Evolutionary conservation across 1,140 invertebrate species (phyloP).

Genomic region (Drosophila takahashii): DNA sequence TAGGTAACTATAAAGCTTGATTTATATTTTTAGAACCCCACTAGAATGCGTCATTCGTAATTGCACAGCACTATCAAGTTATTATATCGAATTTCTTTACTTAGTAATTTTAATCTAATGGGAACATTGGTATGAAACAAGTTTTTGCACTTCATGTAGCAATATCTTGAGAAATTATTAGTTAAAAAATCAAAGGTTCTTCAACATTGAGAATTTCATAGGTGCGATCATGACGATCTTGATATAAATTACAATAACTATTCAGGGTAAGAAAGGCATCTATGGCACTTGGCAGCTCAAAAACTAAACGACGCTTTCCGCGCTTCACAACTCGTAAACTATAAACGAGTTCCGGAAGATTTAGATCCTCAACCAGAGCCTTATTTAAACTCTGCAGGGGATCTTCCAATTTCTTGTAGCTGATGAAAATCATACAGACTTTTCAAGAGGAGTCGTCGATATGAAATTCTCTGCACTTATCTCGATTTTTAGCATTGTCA

Average conservation of each 20-base stretch:
- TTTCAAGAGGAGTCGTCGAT: background rate
- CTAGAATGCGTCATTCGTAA: no score
- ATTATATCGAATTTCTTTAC: no score
- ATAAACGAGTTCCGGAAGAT: constrained; percentile 12
- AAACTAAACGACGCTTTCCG: constrained; percentile 6
- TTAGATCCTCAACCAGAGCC: background rate
- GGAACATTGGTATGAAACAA: no score
- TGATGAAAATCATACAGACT: constrained; percentile 18
- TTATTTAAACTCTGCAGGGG: constrained; percentile 6
- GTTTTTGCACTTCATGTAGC: no score
- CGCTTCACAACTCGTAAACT: background rate
- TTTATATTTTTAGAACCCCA: no score
- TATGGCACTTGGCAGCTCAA: constrained; percentile 8
- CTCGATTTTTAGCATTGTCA: background rate
- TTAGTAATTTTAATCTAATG: no score
- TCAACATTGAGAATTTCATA: constrained; percentile 17
- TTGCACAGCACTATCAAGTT: no score
- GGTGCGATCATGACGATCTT: background rate
- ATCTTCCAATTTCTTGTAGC: constrained; percentile 6
- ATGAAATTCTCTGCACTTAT: constrained; percentile 5
- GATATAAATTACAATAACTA: constrained; percentile 13
- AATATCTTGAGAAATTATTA: background rate
- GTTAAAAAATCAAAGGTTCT: background rate
- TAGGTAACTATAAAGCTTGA: no score
- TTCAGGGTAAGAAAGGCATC: constrained; percentile 10